phyloP scores from a whole-genome alignment of 2,113 vertebrate species.

The Corythornis madagascariensis region DNA sequence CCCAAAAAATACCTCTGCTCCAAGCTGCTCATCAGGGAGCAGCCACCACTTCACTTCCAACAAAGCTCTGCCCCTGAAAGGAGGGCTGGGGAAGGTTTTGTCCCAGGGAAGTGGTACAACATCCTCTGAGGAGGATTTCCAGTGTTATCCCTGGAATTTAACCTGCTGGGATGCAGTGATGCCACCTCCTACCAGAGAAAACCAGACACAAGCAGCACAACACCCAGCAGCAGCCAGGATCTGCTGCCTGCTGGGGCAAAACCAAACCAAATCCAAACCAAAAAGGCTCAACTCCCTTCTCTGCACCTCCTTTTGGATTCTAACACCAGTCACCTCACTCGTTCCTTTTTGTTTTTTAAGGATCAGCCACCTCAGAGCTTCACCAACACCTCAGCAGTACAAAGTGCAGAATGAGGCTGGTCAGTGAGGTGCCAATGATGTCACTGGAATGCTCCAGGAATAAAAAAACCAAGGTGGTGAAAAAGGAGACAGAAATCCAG shows the following conservation, averaged over 20 bases:
- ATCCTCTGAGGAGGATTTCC: not conserved
- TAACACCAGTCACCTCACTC: too few relatives aligned
- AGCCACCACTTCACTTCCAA: not conserved
- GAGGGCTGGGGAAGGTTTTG: not conserved
- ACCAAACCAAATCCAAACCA: not conserved
- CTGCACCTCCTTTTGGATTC: not conserved
- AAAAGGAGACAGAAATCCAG: not conserved
- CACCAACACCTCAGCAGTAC: not conserved
- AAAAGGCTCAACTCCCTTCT: not conserved
- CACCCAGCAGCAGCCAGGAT: not conserved
- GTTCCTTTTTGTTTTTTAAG: not conserved
- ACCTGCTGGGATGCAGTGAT: too few relatives aligned
- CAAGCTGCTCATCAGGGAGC: not conserved
- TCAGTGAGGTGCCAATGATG: not conserved
- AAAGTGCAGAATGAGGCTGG: not conserved
- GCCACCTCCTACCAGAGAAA: not conserved
- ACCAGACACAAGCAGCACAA: not conserved
- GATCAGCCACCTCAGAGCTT: not conserved
- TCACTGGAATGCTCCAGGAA: not conserved
- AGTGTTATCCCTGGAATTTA: not conserved
- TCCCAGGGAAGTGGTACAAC: not conserved
- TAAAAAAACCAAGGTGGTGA: not conserved
- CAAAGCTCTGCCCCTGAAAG: not conserved
- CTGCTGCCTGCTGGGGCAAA: not conserved
- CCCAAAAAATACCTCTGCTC: too few relatives aligned